Evolutionary conservation across 2,888 invertebrate genomes (phyloP), one percentile per base, ranked within the genome.

Genomic region (Campoletis raptor): DNA sequence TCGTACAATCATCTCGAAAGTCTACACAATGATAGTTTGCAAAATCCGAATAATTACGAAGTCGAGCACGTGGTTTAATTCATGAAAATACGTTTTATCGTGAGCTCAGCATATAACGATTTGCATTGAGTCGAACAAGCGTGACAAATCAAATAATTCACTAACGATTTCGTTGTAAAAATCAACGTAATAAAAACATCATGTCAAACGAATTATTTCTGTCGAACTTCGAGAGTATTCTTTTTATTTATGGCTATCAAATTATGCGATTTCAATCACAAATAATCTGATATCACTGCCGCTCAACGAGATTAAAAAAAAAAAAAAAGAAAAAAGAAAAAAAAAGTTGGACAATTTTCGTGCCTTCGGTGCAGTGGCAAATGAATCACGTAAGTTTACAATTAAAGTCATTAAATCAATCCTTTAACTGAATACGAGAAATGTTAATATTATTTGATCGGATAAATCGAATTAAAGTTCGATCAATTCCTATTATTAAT

Each of bases 31-130:
- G 78, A 78, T 40, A 54, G n/a, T 79, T 84, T 61, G 24, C 61
- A 79, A 79, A 74, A 74, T 45, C 64, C 80, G 80, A 76, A 80
- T 74, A 76, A 84, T 48, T 57, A 54, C 61, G 79, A 66, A 74
- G 40, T 74, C 30, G 54, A 74, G 36, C 74, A 76, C 69, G 48
- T 61, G 69, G 79, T 67, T 45, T 30, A 61, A 52, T 52, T n/a
- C 40, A 42, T 52, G 15, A 24, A 78, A 78, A 67, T 52, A 73
- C 72, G 66, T 76, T 73, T 80, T 24, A 74, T 74, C 24, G 57
- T 72, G n/a, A 40, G 18, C 61, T n/a, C 48, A 77, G 12, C 18
- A 48, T 21, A 48, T 45, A 24, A 54, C 57, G 45, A 67, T 67
- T 69, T 67, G 10, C 70, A 48, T 61, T 24, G 30, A 61, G 6